These are phyloP conservation scores for Ophion obscuratus DNA, from an alignment of 2,888 invertebrate genomes.

Conservation along the genomic window DNA sequence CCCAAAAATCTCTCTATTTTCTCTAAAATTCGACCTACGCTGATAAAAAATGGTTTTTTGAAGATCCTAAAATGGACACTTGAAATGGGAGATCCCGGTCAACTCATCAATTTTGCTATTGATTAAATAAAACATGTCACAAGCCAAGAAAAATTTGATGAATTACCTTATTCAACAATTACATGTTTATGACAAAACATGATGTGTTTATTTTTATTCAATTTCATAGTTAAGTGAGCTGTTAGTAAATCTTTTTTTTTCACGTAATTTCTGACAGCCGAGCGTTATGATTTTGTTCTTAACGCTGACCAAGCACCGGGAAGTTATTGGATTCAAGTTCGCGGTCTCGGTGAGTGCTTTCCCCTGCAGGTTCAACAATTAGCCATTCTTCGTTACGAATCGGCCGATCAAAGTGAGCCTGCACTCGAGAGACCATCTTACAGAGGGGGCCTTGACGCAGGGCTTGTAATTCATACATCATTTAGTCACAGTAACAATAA, in stretches of 20 bases:
- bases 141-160: too few relatives aligned
- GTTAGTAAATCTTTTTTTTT: not conserved
- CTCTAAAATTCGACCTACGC: too few relatives aligned
- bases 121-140: too few relatives aligned
- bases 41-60: too few relatives aligned
- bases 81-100: too few relatives aligned
- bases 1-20: too few relatives aligned
- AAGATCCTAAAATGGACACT: too few relatives aligned
- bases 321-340: slow-evolving; percentile 85
- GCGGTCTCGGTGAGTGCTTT: slow-evolving; percentile 85
- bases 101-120: too few relatives aligned
- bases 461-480: slow-evolving; percentile 75
- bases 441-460: slow-evolving; percentile 78
- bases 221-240: not conserved
- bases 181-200: too few relatives aligned
- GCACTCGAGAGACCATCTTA: slow-evolving; percentile 74
- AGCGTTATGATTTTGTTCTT: slow-evolving; percentile 87
- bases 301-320: slow-evolving; percentile 82
- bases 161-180: too few relatives aligned
- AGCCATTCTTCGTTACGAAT: slow-evolving; percentile 84
- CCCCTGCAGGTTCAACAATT: slow-evolving; percentile 81
- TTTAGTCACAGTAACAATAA: not conserved
- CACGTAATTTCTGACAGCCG: slow-evolving; percentile 84
- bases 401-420: slow-evolving; percentile 63
- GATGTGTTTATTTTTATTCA: not conserved